These are phyloP conservation scores for Telmatochromis bifrenatus DNA, from an alignment of 2,113 vertebrate genomes.

Conservation along the genomic window DNA sequence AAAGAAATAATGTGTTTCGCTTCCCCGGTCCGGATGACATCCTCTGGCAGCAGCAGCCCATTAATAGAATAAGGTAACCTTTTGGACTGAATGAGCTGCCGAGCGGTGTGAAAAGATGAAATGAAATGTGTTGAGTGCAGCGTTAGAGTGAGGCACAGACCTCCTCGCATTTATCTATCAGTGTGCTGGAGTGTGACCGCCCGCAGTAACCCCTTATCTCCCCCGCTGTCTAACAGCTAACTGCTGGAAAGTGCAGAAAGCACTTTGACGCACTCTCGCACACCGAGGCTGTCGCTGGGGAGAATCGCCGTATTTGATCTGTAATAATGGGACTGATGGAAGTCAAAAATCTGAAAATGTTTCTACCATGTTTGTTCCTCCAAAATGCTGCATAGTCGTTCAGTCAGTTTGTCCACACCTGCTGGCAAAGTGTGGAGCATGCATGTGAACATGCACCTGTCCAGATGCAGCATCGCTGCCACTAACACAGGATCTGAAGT, in stretches of 20 bases:
- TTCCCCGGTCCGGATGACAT: not conserved
- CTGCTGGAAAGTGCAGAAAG: not conserved
- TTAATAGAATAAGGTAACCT: constrained; percentile 5
- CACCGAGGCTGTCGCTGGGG: not conserved
- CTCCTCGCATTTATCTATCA: not conserved
- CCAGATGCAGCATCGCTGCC: not conserved
- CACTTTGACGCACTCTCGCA: not conserved
- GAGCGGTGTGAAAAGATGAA: not conserved
- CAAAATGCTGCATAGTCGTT: not conserved
- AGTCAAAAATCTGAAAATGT: rapidly evolving
- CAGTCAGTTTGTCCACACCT: not conserved
- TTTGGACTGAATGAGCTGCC: not conserved
- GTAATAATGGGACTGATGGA: not conserved
- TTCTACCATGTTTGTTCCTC: not conserved
- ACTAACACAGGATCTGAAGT: not conserved
- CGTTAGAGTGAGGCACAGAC: not conserved
- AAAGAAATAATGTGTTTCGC: not conserved
- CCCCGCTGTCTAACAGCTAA: not conserved
- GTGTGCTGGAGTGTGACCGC: not conserved
- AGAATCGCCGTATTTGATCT: not conserved
- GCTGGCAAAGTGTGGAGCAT: not conserved
- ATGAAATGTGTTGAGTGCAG: not conserved
- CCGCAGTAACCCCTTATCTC: not conserved
- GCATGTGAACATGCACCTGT: not conserved
- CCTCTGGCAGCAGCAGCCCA: not conserved